Evolutionary conservation across 2,888 invertebrate species (phyloP).

Genomic region (Erebia ligea): DNA sequence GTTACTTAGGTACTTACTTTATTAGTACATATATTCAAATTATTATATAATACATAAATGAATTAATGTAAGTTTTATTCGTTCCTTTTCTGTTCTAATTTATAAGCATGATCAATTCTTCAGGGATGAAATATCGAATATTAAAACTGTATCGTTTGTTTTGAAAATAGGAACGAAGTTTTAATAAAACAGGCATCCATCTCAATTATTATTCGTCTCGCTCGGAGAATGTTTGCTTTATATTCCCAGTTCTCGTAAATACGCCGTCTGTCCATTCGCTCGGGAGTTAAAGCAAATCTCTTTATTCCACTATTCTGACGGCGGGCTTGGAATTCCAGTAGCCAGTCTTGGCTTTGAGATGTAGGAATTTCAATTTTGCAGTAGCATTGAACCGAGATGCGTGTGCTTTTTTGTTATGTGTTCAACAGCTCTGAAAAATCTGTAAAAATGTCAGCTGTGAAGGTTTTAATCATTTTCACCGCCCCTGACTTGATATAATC

Average conservation of each 20-base stretch:
- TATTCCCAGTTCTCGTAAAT: conserved; percentile 1
- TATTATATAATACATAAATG: no score
- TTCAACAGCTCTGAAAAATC: no score
- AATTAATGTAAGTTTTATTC: no score
- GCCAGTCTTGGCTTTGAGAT: conserved; percentile 1
- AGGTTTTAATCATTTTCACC: no score
- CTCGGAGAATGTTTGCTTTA: conserved; percentile 8
- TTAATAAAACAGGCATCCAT: no score
- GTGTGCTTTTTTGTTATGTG: not conserved
- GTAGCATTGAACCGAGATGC: not conserved
- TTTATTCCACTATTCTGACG: conserved; percentile 17
- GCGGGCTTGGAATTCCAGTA: conserved; percentile 11
- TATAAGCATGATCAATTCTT: no score
- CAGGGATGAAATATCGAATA: no score
- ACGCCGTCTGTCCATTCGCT: conserved; percentile 10
- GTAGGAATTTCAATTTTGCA: conserved; percentile 1
- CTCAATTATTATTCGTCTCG: not conserved
- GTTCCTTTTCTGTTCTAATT: no score
- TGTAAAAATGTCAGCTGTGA: no score
- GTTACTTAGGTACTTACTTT: no score
- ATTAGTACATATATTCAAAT: no score
- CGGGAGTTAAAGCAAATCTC: conserved; percentile 18
- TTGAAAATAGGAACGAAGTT: not conserved
- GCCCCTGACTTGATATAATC: no score
- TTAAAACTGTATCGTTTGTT: not conserved